These are phyloP conservation scores for Stichodactyla helianthus DNA, from an alignment of 64 coral and sea anemone species.

Conservation along the genomic window DNA sequence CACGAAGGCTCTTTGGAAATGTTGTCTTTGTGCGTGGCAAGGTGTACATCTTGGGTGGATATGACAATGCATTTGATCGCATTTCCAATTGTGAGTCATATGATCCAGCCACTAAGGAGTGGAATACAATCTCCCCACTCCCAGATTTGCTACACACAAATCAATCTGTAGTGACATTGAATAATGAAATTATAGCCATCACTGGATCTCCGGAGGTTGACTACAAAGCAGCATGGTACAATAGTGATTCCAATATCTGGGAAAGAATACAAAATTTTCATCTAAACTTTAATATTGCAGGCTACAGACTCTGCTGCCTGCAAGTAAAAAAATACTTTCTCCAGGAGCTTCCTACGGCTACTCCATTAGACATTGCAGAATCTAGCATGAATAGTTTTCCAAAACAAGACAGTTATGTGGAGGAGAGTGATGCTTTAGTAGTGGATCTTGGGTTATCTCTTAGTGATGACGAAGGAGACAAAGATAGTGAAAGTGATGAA, in stretches of 20 bases:
- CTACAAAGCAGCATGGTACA: neutral
- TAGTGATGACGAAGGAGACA: slow-evolving; percentile 20
- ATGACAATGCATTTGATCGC: slow-evolving; percentile 5
- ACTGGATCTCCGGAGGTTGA: slow-evolving; percentile 14
- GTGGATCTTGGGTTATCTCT: slow-evolving; percentile 16
- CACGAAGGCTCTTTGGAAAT: slow-evolving; percentile 3
- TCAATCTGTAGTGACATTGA: slow-evolving; percentile 23
- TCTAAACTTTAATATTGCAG: slow-evolving; percentile 30
- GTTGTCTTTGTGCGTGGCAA: slow-evolving; percentile 37
- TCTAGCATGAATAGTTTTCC: neutral
- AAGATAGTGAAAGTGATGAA: slow-evolving; percentile 15
- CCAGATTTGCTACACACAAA: slow-evolving; percentile 27
- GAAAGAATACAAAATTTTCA: slow-evolving; percentile 28
- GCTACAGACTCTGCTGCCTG: slow-evolving; percentile 17
- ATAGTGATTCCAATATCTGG: slow-evolving; percentile 28
- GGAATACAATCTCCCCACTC: slow-evolving; percentile 44
- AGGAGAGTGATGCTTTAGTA: neutral
- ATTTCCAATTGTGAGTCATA: slow-evolving; percentile 48
- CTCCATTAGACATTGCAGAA: neutral
- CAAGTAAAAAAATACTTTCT: slow-evolving; percentile 24
- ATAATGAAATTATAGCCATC: slow-evolving; percentile 40
- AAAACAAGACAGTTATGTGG: slow-evolving; percentile 1
- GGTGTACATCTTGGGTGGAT: slow-evolving; percentile 55
- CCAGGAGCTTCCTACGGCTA: slow-evolving; percentile 13
- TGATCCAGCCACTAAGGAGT: slow-evolving; percentile 28